Evolutionary conservation across 2,797 vertebrate species (phyloP).

Genomic region (Pristis pectinata): DNA sequence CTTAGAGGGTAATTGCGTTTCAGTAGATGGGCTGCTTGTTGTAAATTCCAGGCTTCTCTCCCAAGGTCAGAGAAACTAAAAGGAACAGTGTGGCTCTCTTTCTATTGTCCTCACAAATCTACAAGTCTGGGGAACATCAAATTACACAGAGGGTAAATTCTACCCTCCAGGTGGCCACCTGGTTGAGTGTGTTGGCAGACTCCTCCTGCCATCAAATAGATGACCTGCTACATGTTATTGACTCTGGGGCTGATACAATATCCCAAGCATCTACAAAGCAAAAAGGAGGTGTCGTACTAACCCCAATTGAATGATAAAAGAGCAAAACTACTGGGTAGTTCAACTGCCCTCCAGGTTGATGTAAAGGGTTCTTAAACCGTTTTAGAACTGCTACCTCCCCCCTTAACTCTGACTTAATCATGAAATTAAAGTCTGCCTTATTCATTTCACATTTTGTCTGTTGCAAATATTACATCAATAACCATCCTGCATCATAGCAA

Average conservation of each 20-base stretch:
- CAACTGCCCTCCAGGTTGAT: not conserved
- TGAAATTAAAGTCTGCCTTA: not conserved
- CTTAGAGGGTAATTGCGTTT: not conserved
- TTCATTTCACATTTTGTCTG: not conserved
- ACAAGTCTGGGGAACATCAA: not conserved
- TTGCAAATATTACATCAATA: not conserved
- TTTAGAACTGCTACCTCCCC: not conserved
- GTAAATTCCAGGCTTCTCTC: not conserved
- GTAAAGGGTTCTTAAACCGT: not conserved
- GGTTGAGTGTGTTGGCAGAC: too few species aligned
- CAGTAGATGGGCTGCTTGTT: not conserved
- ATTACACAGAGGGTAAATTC: not conserved
- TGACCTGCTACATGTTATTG: not conserved
- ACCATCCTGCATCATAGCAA: not conserved
- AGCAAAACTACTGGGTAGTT: not conserved
- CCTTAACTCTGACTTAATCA: not conserved
- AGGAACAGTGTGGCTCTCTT: not conserved
- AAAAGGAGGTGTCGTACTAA: not conserved
- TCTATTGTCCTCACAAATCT: not conserved
- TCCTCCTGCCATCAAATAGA: not conserved
- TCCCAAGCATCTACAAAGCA: too few species aligned
- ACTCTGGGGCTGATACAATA: not conserved
- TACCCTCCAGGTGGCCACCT: not conserved
- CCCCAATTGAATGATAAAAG: not conserved
- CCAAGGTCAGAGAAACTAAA: conserved; percentile 14